Evolutionary conservation across 1,140 invertebrate genomes (phyloP).

Genomic region (Drosophila hydei): DNA sequence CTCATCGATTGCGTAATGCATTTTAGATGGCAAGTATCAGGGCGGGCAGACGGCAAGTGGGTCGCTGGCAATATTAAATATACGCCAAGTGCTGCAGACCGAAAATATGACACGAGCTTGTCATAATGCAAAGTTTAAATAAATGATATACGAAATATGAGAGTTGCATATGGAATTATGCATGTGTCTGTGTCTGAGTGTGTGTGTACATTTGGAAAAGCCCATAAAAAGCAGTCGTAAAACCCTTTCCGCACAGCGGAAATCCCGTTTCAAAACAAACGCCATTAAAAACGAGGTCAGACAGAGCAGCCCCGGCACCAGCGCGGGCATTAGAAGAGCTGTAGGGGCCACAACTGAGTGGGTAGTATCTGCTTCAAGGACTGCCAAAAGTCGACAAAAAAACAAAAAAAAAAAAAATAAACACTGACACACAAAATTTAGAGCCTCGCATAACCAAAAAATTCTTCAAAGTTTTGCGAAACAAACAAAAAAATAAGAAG

Average conservation of each 20-base stretch:
- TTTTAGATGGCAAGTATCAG: too few species aligned
- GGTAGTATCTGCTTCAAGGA: conserved; percentile 59
- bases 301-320: conserved; percentile 46
- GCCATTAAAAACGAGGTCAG: conserved; percentile 81
- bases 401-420: conserved; percentile 57
- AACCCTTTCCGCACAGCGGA: conserved; percentile 79
- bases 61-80: conserved; percentile 60
- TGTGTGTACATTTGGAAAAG: conserved; percentile 61
- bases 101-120: conserved; percentile 50
- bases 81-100: conserved; percentile 62
- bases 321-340: conserved; percentile 7
- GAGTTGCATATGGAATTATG: conserved; percentile 24
- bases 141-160: conserved; percentile 61
- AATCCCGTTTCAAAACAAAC: conserved; percentile 82
- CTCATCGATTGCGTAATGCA: conserved; percentile 52
- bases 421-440: conserved; percentile 49
- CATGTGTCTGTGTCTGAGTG: conserved; percentile 12
- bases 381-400: conserved; percentile 60
- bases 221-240: conserved; percentile 79
- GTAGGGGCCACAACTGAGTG: conserved; percentile 22
- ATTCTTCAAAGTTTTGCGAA: conserved; percentile 59
- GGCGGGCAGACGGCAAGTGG: conserved; percentile 28
- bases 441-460: conserved; percentile 21
- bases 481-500: conserved; percentile 39
- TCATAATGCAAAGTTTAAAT: conserved; percentile 79